phyloP scores from a whole-genome alignment of 2,113 vertebrate genomes.

The Plectropomus leopardus region DNA sequence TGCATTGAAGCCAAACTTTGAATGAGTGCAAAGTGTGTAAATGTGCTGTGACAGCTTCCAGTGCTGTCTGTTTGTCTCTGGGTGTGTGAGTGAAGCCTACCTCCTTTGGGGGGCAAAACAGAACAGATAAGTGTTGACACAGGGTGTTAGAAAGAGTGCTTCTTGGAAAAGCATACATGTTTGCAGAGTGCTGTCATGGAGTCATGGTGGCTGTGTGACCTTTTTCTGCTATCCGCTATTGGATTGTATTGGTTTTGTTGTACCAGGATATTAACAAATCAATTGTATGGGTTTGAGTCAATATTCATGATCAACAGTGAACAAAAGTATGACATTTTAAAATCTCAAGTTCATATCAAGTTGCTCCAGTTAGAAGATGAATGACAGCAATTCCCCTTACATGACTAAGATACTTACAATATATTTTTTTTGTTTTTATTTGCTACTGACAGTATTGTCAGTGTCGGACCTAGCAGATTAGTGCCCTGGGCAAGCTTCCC shows the following conservation, averaged over 20 bases:
- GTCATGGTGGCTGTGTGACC: slow-evolving; percentile 33
- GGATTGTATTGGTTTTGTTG: slow-evolving; percentile 35
- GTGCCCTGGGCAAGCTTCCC: no score
- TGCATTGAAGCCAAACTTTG: slow-evolving; percentile 51
- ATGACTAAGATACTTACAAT: background rate
- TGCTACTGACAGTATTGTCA: background rate
- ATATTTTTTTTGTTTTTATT: no score
- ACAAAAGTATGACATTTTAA: background rate
- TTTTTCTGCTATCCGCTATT: slow-evolving; percentile 31
- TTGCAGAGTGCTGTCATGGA: slow-evolving; percentile 20
- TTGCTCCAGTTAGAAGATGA: slow-evolving; percentile 18
- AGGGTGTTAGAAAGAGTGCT: slow-evolving; percentile 49
- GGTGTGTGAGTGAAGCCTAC: slow-evolving; percentile 51
- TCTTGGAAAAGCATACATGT: slow-evolving; percentile 39
- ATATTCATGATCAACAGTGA: background rate
- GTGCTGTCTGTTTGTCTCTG: slow-evolving; percentile 52
- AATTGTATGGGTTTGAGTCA: background rate
- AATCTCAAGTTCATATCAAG: background rate
- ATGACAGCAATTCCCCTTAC: background rate
- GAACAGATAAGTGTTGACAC: slow-evolving; percentile 67
- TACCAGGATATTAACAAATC: background rate
- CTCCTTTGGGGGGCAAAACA: slow-evolving; percentile 59
- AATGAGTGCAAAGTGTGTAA: slow-evolving; percentile 60
- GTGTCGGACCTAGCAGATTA: no score
- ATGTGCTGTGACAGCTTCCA: slow-evolving; percentile 67